Conservation (phyloP, 2,797 vertebrate species). For the Pogoniulus pusillus region DNA sequence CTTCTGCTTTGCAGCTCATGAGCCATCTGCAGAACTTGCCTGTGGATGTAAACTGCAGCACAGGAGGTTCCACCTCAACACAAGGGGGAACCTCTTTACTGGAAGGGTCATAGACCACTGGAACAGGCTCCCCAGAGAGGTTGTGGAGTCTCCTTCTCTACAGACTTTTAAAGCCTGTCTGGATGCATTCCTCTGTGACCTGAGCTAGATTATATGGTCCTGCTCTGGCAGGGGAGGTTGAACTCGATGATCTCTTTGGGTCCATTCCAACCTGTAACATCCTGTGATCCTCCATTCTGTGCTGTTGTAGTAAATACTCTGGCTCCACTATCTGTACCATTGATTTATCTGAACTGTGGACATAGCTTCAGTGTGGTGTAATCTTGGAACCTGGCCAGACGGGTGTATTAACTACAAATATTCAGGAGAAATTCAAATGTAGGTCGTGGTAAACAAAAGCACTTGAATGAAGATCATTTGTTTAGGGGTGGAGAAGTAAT, state of each 20-base stretch:
- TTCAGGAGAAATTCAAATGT: neutral
- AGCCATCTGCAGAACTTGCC: neutral
- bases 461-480: neutral
- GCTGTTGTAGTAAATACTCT: neutral
- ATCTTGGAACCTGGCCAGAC: slow-evolving; percentile 31
- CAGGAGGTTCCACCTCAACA: too few species aligned
- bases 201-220: too few species aligned
- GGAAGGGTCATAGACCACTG: too few species aligned
- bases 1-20: neutral
- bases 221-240: too few species aligned
- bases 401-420: neutral
- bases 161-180: too few species aligned
- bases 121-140: too few species aligned
- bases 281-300: neutral
- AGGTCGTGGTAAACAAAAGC: neutral
- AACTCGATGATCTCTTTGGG: too few species aligned
- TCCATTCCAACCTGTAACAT: too few species aligned
- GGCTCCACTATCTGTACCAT: neutral
- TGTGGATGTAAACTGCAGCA: neutral
- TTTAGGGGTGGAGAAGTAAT: neutral
- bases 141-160: too few species aligned
- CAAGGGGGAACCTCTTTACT: too few species aligned
- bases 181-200: too few species aligned
- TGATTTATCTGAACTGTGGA: neutral
- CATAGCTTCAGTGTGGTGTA: neutral